Percentiles rank a stretch among this genome's conserved stretches.
Conservation (phyloP, 2,797 vertebrate species). For the Monodelphis domestica region DNA sequence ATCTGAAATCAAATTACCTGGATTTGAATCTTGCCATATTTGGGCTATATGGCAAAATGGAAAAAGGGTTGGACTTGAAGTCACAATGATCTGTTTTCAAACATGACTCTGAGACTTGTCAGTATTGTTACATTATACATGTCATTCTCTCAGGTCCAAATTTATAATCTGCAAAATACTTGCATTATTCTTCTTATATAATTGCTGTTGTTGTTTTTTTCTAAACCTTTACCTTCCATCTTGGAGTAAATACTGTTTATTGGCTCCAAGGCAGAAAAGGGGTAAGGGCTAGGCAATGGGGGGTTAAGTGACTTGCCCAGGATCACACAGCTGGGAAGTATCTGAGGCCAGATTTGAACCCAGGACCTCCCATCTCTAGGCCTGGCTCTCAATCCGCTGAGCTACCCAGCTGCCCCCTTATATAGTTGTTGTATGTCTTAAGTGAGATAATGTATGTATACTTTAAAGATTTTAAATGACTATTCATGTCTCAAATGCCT, state of each 20-base stretch:
- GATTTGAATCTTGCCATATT: background rate
- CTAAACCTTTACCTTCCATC: too few species aligned
- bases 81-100: background rate
- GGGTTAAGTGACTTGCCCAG: too few species aligned
- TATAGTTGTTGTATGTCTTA: background rate
- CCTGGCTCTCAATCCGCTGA: too few species aligned
- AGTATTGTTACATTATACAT: background rate
- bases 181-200: background rate
- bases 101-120: background rate
- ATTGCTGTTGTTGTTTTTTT: too few species aligned
- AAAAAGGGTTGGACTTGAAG: background rate
- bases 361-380: too few species aligned
- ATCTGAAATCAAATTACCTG: background rate
- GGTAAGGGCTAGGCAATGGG: too few species aligned
- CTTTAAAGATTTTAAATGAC: background rate
- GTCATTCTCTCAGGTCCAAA: background rate
- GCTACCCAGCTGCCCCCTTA: too few species aligned
- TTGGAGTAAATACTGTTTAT: too few species aligned
- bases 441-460: background rate
- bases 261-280: too few species aligned
- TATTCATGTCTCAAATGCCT: background rate
- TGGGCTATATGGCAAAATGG: background rate
- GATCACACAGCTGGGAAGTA: too few species aligned
- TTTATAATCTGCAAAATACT: background rate
- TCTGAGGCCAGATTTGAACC: too few species aligned